Conservation (phyloP, 2,797 vertebrate genomes). For the Podargus strigoides region DNA sequence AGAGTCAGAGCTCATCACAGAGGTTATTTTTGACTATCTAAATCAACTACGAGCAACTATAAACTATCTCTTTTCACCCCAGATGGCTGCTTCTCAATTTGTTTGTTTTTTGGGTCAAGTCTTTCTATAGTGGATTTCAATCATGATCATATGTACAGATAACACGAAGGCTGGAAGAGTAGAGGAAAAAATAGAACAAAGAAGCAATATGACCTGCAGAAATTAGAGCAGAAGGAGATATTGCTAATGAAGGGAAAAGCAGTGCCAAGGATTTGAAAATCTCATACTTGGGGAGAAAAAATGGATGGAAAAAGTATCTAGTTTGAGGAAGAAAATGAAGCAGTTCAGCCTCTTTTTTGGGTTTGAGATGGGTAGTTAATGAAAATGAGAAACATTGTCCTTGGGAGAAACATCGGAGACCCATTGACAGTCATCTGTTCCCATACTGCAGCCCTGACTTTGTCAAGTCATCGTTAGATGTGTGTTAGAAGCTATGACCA, state of each 20-base stretch:
- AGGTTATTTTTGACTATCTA: not conserved
- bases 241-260: not conserved
- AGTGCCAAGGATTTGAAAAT: not conserved
- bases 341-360: not conserved
- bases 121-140: not conserved
- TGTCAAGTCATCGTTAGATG: not conserved
- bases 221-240: constrained; percentile 24
- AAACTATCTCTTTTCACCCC: constrained; percentile 21
- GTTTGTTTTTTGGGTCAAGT: constrained; percentile 18
- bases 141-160: not conserved
- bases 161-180: not conserved
- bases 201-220: constrained; percentile 12
- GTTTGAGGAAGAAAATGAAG: not conserved
- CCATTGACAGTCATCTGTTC: not conserved
- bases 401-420: not conserved
- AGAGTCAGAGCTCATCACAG: not conserved
- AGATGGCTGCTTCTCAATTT: constrained; percentile 31
- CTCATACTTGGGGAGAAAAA: not conserved
- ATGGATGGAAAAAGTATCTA: not conserved
- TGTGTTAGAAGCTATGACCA: not conserved
- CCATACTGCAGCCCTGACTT: not conserved
- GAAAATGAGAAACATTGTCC: not conserved
- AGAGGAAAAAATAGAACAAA: not conserved
- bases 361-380: not conserved
- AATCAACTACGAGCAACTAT: not conserved